Evolutionary conservation across 2,888 invertebrate species (phyloP), one percentile per base, ranked within the genome.

Genomic region (Norana najaformis): DNA sequence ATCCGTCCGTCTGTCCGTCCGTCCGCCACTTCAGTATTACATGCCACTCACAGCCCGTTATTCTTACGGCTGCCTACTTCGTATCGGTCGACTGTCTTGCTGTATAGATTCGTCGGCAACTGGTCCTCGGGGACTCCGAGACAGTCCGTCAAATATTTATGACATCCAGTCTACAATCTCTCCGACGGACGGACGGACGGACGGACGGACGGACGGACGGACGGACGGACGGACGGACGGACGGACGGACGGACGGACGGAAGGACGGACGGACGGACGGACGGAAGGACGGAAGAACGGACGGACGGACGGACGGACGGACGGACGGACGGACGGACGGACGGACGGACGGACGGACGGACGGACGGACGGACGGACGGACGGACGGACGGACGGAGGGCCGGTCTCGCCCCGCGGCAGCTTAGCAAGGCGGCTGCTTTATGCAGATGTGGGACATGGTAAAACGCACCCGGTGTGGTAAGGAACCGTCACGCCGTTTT

Each of bases 131-230:
- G n/a, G 69, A 69, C n/a, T 0, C 4, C 8, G 8, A 69, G 69
- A 69, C 69, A 69, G 69, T 69, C 69, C 69, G 69, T 69, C 69
- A 69, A 69, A 69, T 69, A 69, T 69, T 69, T 69, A 69, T 69
- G 69, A 69, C 69, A 69, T n/a, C 69, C 69, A 69, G 30, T 69
- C 69, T 69, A n/a, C 69, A 69, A n/a, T n/a, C 69, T 1, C 23
- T 47, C 11, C 23, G 4, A 23, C 23, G 23, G 47, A 47, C 47
- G 23, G 69, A 69, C 69, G 30, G 13, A 69, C 69, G n/a, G 1
- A 41, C 41, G 16, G 41, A 6, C 8, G 69, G 69, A 69, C 30
- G 0, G n/a, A 13, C 69, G n/a, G 69, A 6, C 6, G 8, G 69
- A 69, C 69, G 13, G n/a, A n/a, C 69, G n/a, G 69, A 69, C n/a